These are phyloP conservation scores for Epinephelus lanceolatus DNA, from an alignment of 2,113 vertebrate genomes.

Conservation along the genomic window DNA sequence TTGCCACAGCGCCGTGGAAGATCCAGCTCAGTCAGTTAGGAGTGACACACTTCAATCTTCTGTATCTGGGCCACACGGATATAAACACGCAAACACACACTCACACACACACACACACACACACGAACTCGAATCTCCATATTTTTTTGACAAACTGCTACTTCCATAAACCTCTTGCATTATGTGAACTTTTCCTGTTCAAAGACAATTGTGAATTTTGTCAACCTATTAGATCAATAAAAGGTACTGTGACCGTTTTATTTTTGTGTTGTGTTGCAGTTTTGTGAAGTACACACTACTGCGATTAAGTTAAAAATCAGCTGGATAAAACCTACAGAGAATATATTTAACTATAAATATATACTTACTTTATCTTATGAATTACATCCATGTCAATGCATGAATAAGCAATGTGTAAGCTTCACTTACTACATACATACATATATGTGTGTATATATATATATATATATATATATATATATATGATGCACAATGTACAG, in stretches of 20 bases:
- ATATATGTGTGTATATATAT: too few species aligned
- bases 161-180: background rate
- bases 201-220: constrained; percentile 6
- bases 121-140: background rate
- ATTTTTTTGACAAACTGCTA: background rate
- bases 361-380: background rate
- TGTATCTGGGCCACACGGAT: constrained; percentile 46
- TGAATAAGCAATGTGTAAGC: background rate
- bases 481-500: background rate
- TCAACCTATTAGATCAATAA: constrained; percentile 13
- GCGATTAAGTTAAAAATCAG: background rate
- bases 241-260: background rate
- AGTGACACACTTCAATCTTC: constrained; percentile 53
- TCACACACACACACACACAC: background rate
- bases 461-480: background rate
- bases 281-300: background rate
- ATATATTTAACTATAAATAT: background rate
- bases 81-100: background rate
- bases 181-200: background rate
- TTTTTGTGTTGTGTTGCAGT: background rate
- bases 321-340: background rate
- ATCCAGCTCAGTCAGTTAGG: constrained; percentile 52
- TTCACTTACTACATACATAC: constrained; percentile 6
- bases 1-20: constrained; percentile 46
- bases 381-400: background rate